Conservation (phyloP, 2,888 invertebrate genomes). For the Gisinianus flammeolus region DNA sequence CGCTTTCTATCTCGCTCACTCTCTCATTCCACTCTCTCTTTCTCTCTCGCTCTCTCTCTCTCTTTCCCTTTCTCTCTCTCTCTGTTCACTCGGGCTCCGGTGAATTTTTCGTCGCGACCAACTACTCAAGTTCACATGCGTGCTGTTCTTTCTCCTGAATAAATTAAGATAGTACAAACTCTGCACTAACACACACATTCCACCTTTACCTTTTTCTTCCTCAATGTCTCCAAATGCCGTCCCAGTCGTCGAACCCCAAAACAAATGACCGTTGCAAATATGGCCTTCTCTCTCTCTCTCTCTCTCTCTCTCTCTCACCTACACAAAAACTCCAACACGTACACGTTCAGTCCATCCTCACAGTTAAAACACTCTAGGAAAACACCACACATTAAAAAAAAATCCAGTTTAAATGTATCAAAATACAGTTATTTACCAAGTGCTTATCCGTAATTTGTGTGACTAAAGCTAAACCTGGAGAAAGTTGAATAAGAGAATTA, state of each 20-base stretch:
- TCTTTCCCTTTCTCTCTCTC: slow-evolving; percentile 7
- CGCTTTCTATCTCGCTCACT: background rate
- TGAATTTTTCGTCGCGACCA: background rate
- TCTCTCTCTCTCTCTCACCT: background rate
- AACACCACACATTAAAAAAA: too few relatives aligned
- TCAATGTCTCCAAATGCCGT: too few relatives aligned
- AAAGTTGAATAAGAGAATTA: too few relatives aligned
- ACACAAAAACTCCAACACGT: background rate
- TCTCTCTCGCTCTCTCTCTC: slow-evolving; percentile 4
- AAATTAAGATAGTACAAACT: slow-evolving; percentile 4
- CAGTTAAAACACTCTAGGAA: too few relatives aligned
- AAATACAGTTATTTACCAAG: too few relatives aligned
- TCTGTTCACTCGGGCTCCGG: background rate
- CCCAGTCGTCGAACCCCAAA: too few relatives aligned
- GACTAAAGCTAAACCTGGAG: too few relatives aligned
- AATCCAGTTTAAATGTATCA: too few relatives aligned
- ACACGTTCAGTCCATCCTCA: too few relatives aligned
- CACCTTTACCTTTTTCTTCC: background rate
- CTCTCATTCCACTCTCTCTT: background rate
- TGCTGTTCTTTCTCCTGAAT: slow-evolving; percentile 16
- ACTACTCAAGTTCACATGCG: slow-evolving; percentile 17
- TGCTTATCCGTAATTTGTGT: too few relatives aligned
- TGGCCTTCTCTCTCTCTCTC: background rate
- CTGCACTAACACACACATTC: background rate
- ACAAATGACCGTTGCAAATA: background rate